Base-by-base conservation (phyloP, 2,888 invertebrate species). In the Drosophila fungiperda region DNA sequence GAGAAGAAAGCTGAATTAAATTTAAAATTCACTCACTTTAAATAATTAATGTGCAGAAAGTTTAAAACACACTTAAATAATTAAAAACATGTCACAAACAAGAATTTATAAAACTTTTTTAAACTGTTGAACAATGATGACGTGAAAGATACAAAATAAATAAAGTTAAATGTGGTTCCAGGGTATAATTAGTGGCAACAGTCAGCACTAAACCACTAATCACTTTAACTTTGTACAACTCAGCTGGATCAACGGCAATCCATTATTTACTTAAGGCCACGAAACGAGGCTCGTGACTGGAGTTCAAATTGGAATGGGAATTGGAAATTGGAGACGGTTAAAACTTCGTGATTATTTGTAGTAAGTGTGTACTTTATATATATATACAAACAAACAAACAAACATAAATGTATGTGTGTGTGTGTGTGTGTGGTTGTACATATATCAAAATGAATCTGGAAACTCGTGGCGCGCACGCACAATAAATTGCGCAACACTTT, bases 401-500 rank as follows among this genome's bases (percentile, higher is more conserved):
- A 20, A 45, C 23, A 23, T 4, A 45, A 20, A 45, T 12, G 6
- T 20, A 12, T 0, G 12, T 23, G 9, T n/a, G 45, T 45, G 20
- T 42, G 23, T 45, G 45, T 20, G 12, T 12, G 4, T n/a, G 5
- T n/a, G 0, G 7, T 29, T 29, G 29, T 29, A 20, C 17, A 45
- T 45, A 15, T 45, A 23, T 45, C 4, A 45, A 45, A 45, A 45
- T 45, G 23, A 45, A 45, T 45, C 45, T 45, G 45, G 53, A 52
- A 68, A 62, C 61, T 52, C 52, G 48, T 63, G 59, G 67, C 69
- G 54, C 76, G 70, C 77, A 70, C 81, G 81, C 81, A 83, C 68
- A 63, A 78, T 70, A 73, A 76, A 83, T 83, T 83, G 83, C 83
- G 82, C 82, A 83, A 79, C 70, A 67, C 67, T 59, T 53, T 67